Percentiles rank a stretch among this genome's conserved stretches.
phyloP scores from a whole-genome alignment of 2,888 invertebrate species.

The Augochlorella aurata region DNA sequence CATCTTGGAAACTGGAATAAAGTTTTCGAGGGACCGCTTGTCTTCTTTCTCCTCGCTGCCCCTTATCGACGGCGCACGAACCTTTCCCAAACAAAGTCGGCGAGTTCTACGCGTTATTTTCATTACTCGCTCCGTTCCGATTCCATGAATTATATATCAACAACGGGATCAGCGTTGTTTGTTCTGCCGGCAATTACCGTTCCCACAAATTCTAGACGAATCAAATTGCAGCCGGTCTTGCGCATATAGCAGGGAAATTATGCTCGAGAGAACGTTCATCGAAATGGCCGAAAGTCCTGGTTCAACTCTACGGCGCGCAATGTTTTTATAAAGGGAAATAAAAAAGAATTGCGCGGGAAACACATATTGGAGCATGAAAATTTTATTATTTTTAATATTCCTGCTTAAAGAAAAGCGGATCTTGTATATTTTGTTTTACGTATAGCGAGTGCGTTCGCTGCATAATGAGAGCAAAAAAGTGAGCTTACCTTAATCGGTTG shows the following conservation, averaged over 20 bases:
- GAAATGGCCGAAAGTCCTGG: too few species aligned
- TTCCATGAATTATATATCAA: neutral
- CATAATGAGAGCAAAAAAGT: too few species aligned
- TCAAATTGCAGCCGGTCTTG: neutral
- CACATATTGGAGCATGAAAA: too few species aligned
- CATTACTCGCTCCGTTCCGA: neutral
- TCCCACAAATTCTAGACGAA: neutral
- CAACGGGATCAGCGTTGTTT: neutral
- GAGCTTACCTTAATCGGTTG: too few species aligned
- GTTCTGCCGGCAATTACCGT: neutral
- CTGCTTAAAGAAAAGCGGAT: too few species aligned
- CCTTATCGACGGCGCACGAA: conserved; percentile 20
- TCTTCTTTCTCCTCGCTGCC: conserved; percentile 4
- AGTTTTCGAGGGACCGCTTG: conserved; percentile 26
- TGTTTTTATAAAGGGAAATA: too few species aligned
- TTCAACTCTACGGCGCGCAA: too few species aligned
- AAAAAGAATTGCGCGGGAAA: too few species aligned
- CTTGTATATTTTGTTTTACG: too few species aligned
- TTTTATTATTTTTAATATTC: too few species aligned
- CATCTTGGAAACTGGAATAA: conserved; percentile 34
- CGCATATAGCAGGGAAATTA: neutral
- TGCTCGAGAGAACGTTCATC: neutral
- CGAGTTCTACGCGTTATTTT: neutral
- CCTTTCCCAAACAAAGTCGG: conserved; percentile 17
- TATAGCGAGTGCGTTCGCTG: too few species aligned